phyloP scores from a whole-genome alignment of 2,113 vertebrate genomes.

The Tricholaema leucomelas region DNA sequence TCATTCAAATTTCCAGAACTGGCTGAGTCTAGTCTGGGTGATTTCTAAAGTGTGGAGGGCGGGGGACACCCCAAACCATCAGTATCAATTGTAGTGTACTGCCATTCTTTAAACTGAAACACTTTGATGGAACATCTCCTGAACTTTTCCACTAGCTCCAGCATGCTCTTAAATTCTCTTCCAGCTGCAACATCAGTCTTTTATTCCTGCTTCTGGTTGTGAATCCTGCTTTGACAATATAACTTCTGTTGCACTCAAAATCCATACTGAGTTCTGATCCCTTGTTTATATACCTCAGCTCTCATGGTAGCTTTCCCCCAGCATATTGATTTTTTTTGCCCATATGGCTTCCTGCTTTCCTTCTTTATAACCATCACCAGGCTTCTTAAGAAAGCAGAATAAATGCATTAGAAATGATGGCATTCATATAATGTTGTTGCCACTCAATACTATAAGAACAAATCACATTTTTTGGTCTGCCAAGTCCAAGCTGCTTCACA shows the following conservation, averaged over 20 bases:
- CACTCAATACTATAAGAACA: background rate
- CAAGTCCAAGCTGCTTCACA: background rate
- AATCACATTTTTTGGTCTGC: background rate
- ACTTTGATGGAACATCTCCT: background rate
- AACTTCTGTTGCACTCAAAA: background rate
- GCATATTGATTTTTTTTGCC: accelerated
- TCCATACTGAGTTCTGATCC: background rate
- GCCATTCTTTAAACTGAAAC: background rate
- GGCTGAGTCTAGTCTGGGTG: too few species aligned
- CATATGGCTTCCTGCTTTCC: background rate
- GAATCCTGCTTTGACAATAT: background rate
- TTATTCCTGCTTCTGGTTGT: background rate
- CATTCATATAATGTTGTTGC: background rate
- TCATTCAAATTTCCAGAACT: too few species aligned
- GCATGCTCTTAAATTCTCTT: background rate
- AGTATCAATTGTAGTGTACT: background rate
- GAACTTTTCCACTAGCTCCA: background rate
- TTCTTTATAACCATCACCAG: background rate
- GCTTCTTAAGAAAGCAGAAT: background rate
- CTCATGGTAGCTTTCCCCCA: background rate
- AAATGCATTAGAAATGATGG: background rate
- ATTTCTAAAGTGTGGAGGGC: too few species aligned
- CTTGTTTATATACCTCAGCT: background rate
- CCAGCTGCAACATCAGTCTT: background rate
- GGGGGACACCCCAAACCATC: too few species aligned